Percentiles rank a stretch among this genome's conserved stretches.
phyloP scores from a whole-genome alignment of 35 echinoderm and acorn worm genomes.

The Patiria miniata region DNA sequence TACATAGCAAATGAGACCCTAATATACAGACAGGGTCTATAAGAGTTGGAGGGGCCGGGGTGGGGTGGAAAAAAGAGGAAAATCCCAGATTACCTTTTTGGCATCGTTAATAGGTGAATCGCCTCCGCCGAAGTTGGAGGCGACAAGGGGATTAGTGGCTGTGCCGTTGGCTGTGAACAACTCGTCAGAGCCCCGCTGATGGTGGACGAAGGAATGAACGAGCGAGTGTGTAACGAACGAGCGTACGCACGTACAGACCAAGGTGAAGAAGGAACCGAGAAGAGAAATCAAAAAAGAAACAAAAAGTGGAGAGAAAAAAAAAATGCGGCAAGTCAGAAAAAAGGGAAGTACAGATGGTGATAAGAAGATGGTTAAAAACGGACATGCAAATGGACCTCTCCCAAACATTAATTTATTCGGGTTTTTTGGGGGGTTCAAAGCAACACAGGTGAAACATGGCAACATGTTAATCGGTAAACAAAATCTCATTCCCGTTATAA shows the following conservation, averaged over 20 bases:
- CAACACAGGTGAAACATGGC: slow-evolving; percentile 6
- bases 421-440: too few relatives aligned
- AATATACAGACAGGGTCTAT: background rate
- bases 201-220: slow-evolving; percentile 32
- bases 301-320: slow-evolving; percentile 30
- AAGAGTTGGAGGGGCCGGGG: background rate
- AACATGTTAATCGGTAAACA: too few relatives aligned
- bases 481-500: too few relatives aligned
- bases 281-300: slow-evolving; percentile 4
- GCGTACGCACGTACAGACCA: slow-evolving; percentile 26
- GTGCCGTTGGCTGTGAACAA: slow-evolving; percentile 24
- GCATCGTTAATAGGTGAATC: slow-evolving; percentile 31
- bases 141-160: slow-evolving; percentile 11
- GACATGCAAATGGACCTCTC: slow-evolving; percentile 23
- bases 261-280: slow-evolving; percentile 32
- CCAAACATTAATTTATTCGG: background rate
- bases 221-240: slow-evolving; percentile 32
- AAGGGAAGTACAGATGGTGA: slow-evolving; percentile 18
- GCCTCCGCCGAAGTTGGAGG: slow-evolving; percentile 12
- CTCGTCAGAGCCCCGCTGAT: slow-evolving; percentile 22
- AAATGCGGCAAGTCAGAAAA: slow-evolving; percentile 28
- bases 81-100: slow-evolving; percentile 19
- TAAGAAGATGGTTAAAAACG: slow-evolving; percentile 26
- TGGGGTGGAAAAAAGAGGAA: background rate
- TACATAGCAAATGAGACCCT: too few relatives aligned